Evolutionary conservation across 2,113 vertebrate species (phyloP).

Genomic region (Gallinago paraguaiae): DNA sequence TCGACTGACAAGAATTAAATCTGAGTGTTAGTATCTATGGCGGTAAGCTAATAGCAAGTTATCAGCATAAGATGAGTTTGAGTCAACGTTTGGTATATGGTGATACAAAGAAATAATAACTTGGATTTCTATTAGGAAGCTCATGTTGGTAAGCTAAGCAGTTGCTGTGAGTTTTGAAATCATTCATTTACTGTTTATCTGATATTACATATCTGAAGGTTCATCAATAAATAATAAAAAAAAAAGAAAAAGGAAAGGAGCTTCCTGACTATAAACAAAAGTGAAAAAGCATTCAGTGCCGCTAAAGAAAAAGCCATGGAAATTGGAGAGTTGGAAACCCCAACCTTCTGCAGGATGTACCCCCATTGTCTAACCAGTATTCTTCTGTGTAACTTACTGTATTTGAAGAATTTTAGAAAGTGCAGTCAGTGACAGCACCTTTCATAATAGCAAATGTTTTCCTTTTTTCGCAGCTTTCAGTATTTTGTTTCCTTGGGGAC

Average conservation of each 20-base stretch:
- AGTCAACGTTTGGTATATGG: background rate
- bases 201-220: background rate
- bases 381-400: background rate
- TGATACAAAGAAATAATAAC: background rate
- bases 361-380: background rate
- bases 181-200: background rate
- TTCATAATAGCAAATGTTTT: background rate
- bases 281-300: background rate
- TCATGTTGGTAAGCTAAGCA: background rate
- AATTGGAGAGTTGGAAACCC: background rate
- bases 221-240: background rate
- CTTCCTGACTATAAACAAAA: background rate
- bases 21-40: background rate
- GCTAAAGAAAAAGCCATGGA: background rate
- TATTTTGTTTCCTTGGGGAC: background rate
- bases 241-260: background rate
- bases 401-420: background rate
- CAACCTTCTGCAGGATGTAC: background rate
- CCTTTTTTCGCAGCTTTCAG: background rate
- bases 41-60: background rate
- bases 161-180: background rate
- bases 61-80: background rate
- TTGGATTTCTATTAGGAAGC: background rate
- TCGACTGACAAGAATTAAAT: background rate
- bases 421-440: background rate